Evolutionary conservation across 2,113 vertebrate genomes (phyloP), one percentile per base, ranked within the genome.

Genomic region (Mirounga angustirostris): DNA sequence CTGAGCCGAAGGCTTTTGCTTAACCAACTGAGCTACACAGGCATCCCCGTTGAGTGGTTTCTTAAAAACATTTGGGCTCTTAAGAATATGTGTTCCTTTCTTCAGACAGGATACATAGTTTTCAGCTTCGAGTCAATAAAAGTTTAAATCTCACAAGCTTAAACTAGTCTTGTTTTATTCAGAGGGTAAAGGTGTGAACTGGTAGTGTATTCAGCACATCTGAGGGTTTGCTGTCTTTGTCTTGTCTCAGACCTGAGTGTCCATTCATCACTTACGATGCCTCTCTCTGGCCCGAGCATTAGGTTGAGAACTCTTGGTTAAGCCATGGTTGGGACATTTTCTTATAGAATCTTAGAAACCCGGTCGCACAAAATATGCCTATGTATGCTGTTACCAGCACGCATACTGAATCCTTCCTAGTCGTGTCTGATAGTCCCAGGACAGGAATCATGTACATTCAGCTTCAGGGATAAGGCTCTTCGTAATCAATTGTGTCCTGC

Each of bases 211-310:
- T 43, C 43, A 26, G 0, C 33, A 33, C 12, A 14, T 33, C 0
- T 1, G 52, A 58, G 21, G 19, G 33, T 5, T 11, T 28, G 59
- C 36, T 21, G 13, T 22, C 26, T 22, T n/a, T 46, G 28, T 30
- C 87, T 83, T 3, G 16, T 91, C 7, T 30, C 71, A 13, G 2
- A 4, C 56, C 33, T n/a, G 43, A 52, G 40, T 14, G 2, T 52
- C 36, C 6, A 8, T 50, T 26, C 11, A 1, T 83, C 30, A 16
- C 36, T 65, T 7, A 11, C 4, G 2, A 18, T 2, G 10, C 2
- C 2, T 71, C 40, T 78, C 26, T 40, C 65, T 52, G 43, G n/a
- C 56, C 43, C 36, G 65, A 56, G 13, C 7, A 11, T 85, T 46
- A 30, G 30, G 12, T 10, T 71, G 46, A 61, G 73, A 50, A 40